phyloP scores from a whole-genome alignment of 2,888 invertebrate genomes.

The Rotaria socialis region DNA sequence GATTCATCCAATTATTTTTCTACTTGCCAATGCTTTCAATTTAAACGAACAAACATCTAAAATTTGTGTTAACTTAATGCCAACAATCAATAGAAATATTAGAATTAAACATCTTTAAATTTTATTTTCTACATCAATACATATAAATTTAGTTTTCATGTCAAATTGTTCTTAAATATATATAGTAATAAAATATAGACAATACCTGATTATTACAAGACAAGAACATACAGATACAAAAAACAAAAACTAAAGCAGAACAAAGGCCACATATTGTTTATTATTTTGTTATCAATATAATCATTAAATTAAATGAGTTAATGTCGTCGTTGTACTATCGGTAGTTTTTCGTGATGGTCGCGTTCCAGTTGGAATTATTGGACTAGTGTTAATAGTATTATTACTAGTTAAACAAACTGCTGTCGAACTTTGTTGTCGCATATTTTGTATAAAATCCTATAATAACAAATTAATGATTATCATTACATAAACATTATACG shows the following conservation, averaged over 20 bases:
- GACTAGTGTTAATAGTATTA: not conserved
- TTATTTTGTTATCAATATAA: not conserved
- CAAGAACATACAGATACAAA: not conserved
- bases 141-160: not conserved
- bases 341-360: not conserved
- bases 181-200: not conserved
- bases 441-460: constrained; percentile 16
- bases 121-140: no score
- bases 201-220: not conserved
- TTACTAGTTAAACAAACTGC: not conserved
- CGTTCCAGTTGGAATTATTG: not conserved
- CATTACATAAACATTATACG: not conserved
- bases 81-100: no score
- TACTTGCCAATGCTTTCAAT: no score
- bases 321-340: constrained; percentile 16
- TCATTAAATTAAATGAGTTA: constrained; percentile 1
- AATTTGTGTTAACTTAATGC: no score
- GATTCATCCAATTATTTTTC: no score
- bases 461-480: not conserved
- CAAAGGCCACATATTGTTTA: not conserved
- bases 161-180: not conserved
- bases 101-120: no score
- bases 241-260: not conserved
- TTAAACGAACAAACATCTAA: no score
- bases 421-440: not conserved